A percentile compares a stretch with the other conserved stretches of the same genome.
These are phyloP conservation scores for Etheostoma nigrum DNA, from an alignment of 2,797 vertebrate genomes.

Conservation along the genomic window DNA sequence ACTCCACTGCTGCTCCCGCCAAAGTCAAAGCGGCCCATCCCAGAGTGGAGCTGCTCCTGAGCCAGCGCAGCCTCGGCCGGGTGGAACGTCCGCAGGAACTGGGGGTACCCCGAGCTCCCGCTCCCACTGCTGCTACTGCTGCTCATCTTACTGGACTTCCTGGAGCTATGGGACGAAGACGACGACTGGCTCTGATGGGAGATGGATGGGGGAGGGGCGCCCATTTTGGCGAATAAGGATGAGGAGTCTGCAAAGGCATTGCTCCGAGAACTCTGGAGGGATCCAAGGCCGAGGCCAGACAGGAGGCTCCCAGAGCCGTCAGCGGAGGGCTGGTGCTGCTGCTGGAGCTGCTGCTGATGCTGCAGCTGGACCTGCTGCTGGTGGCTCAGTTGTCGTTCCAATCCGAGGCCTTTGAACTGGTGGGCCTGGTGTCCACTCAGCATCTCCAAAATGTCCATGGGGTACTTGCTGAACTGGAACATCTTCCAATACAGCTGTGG, in stretches of 20 bases:
- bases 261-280: slow-evolving; percentile 83
- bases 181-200: slow-evolving; percentile 86
- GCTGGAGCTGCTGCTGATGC: slow-evolving; percentile 88
- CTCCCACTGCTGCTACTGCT: slow-evolving; percentile 69
- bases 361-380: slow-evolving; percentile 88
- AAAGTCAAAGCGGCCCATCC: slow-evolving; percentile 88
- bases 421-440: slow-evolving; percentile 89
- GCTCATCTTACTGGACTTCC: slow-evolving; percentile 87
- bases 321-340: slow-evolving; percentile 82
- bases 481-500: slow-evolving; percentile 75
- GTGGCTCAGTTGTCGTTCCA: slow-evolving; percentile 86
- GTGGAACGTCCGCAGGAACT: slow-evolving; percentile 87
- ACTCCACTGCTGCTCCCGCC: slow-evolving; percentile 77
- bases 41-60: slow-evolving; percentile 88
- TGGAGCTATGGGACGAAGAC: slow-evolving; percentile 84
- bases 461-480: slow-evolving; percentile 90
- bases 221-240: slow-evolving; percentile 87
- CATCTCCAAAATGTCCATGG: slow-evolving; percentile 90
- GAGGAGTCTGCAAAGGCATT: slow-evolving; percentile 87
- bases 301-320: slow-evolving; percentile 84
- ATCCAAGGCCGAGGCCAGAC: slow-evolving; percentile 85
- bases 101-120: slow-evolving; percentile 84
- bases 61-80: slow-evolving; percentile 86
- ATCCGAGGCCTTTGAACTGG: slow-evolving; percentile 88
- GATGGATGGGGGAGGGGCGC: slow-evolving; percentile 83